Conservation (phyloP, 2,113 vertebrate genomes). For the Pycnonotus jocosus region DNA sequence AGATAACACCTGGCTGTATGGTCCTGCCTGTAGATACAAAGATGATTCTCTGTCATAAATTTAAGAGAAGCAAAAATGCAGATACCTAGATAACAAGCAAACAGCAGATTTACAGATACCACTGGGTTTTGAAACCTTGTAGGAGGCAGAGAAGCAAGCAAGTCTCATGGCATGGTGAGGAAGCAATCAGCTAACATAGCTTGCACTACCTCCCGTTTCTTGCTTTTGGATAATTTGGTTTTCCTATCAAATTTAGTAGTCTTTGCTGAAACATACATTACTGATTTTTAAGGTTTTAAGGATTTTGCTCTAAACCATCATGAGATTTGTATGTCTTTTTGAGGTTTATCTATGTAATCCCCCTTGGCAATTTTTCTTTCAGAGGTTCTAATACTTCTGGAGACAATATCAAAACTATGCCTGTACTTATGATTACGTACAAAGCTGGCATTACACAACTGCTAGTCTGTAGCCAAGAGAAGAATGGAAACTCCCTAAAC, state of each 20-base stretch:
- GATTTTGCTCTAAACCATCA: background rate
- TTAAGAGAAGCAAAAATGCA: background rate
- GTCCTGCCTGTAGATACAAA: background rate
- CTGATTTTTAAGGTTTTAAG: background rate
- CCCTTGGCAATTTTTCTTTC: background rate
- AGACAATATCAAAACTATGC: background rate
- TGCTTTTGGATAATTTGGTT: background rate
- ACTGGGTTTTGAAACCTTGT: background rate
- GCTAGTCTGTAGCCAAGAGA: background rate
- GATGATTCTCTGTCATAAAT: background rate
- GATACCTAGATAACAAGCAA: background rate
- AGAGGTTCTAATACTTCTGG: background rate
- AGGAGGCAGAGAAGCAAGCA: background rate
- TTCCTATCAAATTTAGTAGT: background rate
- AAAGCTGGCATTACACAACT: background rate
- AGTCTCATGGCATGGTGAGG: background rate
- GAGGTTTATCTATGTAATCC: background rate
- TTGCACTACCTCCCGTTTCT: background rate
- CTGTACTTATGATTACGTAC: background rate
- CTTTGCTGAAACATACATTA: background rate
- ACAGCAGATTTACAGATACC: background rate
- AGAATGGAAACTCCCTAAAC: slow-evolving; percentile 10
- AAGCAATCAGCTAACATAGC: background rate
- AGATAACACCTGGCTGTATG: background rate
- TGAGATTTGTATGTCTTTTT: background rate